Base-by-base conservation (phyloP, 1,140 invertebrate genomes). In the Trichonephila clavata region DNA sequence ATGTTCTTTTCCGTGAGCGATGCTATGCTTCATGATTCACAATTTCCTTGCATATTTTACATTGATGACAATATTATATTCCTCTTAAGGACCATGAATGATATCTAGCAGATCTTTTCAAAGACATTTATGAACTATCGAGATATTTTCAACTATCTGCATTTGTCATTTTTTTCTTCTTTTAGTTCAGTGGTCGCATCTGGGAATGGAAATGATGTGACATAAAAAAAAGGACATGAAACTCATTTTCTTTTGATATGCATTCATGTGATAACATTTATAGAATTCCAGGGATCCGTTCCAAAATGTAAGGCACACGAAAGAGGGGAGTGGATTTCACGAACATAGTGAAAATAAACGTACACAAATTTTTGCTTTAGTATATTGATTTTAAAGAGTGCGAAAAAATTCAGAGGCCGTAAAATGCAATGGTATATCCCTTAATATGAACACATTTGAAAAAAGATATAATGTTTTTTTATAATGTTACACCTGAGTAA, bases 241-340 rank as follows among this genome's bases (percentile, higher is more conserved):
- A 6, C 71, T 77, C 71, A 77, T 77, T 77, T 77, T 77, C 71
- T 32, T 77, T 77, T 77, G 32, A 77, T 77, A 77, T 39, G 24
- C 71, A 77, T 77, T 77, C 71, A 77, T 77, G 71, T 77, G 71
- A 39, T 18, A 32, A 32, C 4, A 14, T 32, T 77, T 71, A 71
- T 16, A 24, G 2, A 14, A 6, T 77, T 20, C 71, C 4, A 39
- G 27, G 18, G 16, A 39, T 32, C 18, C 24, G 6, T 18, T 18
- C 4, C 4, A 18, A 14, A 27, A 77, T 77, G 16, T 27, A 32
- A 71, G 27, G 16, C 4, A 16, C 2, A 14, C 7, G 14, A 20
- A 18, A 32, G 18, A 77, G 1, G 14, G 4, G 32, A 77, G 27
- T 77, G 71, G 27, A 39, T 14, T 77, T 77, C 7, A 18, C 18